Evolutionary conservation across 2,888 invertebrate genomes (phyloP), one percentile per base, ranked within the genome.

Genomic region (Lithophane leautieri): DNA sequence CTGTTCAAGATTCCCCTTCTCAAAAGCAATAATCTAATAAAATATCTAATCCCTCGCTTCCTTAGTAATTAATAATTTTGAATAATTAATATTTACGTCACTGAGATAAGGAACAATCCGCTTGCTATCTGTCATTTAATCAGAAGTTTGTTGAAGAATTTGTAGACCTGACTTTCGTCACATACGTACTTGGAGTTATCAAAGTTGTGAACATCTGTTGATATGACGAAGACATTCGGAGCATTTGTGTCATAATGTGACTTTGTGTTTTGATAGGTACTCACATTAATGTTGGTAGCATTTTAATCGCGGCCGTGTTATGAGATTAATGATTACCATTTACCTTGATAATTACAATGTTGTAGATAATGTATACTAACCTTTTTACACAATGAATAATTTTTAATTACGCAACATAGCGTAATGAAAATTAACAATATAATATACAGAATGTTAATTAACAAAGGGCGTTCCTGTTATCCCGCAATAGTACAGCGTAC

Each of bases 81-180:
- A 74, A 52, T 86, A 14, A 85, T 76, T 79, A 72, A 74, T 73
- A 74, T 76, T 81, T 73, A 72, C 85, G 85, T 86, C 85, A 76
- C 65, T 66, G 56, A 72, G 85, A 76, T 78, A 82, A 62, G 65
- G 34, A 70, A 81, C 70, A 82, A 86, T 75, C 73, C 50, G 70
- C 62, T 72, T 70, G 50, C 76, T 83, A 84, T 86, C 72, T 60
- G 50, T 68, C 44, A 12, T 61, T 63, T 79, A 74, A 72, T 76
- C 83, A 42, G 19, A 47, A 78, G 22, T 78, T 85, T 79, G 72
- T 75, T 67, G 28, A 81, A 63, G 58, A 78, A 85, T 76, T 70
- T 71, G 73, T 58, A 70, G 44, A 74, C 86, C 78, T 86, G 83
- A 73, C 69, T 73, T 69, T 54, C 70, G 73, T 78, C 87, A 85